Evolutionary conservation across 1,140 invertebrate species (phyloP), one percentile per base, ranked within the genome.

Genomic region (Sitophilus oryzae): DNA sequence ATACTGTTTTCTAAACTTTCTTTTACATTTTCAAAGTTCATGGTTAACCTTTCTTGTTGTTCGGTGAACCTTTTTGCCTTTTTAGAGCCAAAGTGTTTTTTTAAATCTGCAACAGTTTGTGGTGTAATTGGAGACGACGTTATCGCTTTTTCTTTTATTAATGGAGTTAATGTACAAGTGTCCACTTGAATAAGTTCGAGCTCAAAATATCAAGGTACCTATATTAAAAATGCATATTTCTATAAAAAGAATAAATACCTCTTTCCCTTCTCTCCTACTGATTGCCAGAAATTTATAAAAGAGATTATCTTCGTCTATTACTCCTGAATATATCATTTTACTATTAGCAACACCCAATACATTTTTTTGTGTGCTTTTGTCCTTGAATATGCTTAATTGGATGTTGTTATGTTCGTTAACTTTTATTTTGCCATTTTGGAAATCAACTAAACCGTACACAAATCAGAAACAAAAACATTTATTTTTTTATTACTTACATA

Each of bases 31-130:
- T 75, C 68, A 3, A 77, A 61, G 60, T 77, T 72, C 3, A 77
- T 59, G 61, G 72, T 71, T 63, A 78, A 65, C 53, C 61, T 69
- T 60, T 79, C 76, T 41, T 58, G 66, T 30, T 77, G 73, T 62
- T 78, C 75, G 0, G 72, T 76, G 61, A 62, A 64, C 53, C 74
- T 59, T 64, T 74, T 77, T 0, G 62, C 58, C 58, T 70, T 73
- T 51, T 79, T 78, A 0, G 77, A 78, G 41, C 77, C 77, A 68
- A 79, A 79, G 44, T 76, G 59, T 67, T 76, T 79, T 36, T 74
- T 73, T 8, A 79, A 64, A 5, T 67, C 61, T 10, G 42, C 52
- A 9, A 54, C 20, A 16, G 60, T 50, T 34, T 53, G 47, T 15
- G 41, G 25, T 22, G 23, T 40, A 3, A 40, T 34, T 9, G 45